These are phyloP conservation scores for Acyrthosiphon pisum DNA, from an alignment of 1,140 invertebrate genomes.

Conservation along the genomic window DNA sequence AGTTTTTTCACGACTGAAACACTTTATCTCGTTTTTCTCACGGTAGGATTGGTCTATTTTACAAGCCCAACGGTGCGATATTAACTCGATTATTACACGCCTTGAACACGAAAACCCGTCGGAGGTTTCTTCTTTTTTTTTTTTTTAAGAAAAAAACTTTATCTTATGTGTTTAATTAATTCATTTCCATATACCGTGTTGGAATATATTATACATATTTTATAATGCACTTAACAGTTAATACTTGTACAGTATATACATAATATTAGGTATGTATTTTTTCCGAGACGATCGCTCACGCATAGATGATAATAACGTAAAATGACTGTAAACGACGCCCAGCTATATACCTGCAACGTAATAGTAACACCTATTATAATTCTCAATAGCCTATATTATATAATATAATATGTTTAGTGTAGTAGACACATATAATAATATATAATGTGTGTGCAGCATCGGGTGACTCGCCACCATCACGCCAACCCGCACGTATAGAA, in stretches of 20 bases:
- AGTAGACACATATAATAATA: not conserved
- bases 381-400: not conserved
- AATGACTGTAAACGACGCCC: not conserved
- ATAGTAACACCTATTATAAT: not conserved
- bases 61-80: constrained; percentile 33
- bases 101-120: constrained; percentile 38
- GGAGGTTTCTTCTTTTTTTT: not conserved
- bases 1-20: constrained; percentile 27
- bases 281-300: not conserved
- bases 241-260: not conserved
- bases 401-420: not conserved
- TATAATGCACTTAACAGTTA: not conserved
- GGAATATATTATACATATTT: not conserved
- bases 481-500: not conserved
- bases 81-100: constrained; percentile 48
- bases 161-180: constrained; percentile 13
- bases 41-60: constrained; percentile 47
- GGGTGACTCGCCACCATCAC: not conserved
- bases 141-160: not conserved
- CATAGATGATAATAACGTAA: not conserved
- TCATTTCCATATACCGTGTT: not conserved
- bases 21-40: constrained; percentile 33
- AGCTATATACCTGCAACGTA: not conserved
- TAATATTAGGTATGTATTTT: not conserved
- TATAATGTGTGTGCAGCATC: not conserved